Conservation (phyloP, 2,797 vertebrate species). For the Poecilia gillii region DNA sequence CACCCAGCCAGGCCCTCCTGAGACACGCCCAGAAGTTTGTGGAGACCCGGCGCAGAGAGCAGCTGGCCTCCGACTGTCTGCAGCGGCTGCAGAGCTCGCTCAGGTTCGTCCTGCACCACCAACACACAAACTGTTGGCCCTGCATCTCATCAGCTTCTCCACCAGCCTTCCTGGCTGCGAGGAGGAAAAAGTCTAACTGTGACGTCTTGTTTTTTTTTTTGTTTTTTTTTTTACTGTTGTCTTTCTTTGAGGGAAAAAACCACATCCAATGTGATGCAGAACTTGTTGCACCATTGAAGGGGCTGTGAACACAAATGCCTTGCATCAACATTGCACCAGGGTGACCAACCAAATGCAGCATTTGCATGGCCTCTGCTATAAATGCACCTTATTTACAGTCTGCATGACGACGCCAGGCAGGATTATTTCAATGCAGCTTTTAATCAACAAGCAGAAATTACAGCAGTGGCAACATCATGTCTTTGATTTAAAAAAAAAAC, state of each 20-base stretch:
- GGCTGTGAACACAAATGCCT: conserved; percentile 7
- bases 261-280: neutral
- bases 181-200: conserved; percentile 21
- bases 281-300: neutral
- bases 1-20: conserved; percentile 87
- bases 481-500: neutral
- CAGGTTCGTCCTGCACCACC: conserved; percentile 77
- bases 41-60: conserved; percentile 83
- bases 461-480: neutral
- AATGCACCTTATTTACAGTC: conserved; percentile 34
- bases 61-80: conserved; percentile 84
- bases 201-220: conserved; percentile 4
- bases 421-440: neutral
- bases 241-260: neutral
- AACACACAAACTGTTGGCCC: neutral
- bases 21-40: conserved; percentile 91
- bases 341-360: neutral
- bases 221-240: neutral
- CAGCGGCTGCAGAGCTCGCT: conserved; percentile 87
- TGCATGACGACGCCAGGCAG: neutral
- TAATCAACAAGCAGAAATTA: neutral
- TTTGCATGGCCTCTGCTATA: conserved; percentile 32
- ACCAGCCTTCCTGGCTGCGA: neutral
- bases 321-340: conserved; percentile 18
- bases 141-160: neutral